Conservation (phyloP, 2,888 invertebrate species). For the Tuberolachnus salignus region DNA sequence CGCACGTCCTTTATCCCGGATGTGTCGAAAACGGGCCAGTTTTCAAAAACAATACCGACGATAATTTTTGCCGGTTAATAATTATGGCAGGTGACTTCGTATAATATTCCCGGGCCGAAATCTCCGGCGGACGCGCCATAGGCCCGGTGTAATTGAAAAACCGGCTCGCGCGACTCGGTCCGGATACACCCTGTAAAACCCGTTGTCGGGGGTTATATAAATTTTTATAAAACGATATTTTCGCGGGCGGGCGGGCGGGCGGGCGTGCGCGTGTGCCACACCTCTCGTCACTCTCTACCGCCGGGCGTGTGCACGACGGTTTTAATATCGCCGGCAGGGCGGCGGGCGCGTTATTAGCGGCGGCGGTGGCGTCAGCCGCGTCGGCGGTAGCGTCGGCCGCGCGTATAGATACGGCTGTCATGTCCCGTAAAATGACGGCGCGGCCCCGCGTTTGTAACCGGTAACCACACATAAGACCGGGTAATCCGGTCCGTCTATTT, state of each 20-base stretch:
- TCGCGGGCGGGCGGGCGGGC: neutral
- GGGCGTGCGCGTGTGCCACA: neutral
- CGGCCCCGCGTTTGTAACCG: neutral
- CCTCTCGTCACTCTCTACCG: neutral
- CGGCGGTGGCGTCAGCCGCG: neutral
- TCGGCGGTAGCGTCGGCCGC: neutral
- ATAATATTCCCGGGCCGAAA: too few species aligned
- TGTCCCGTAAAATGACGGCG: constrained; percentile 24
- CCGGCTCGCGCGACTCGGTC: too few species aligned
- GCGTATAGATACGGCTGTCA: constrained; percentile 14
- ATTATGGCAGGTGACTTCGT: too few species aligned
- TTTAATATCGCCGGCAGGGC: constrained; percentile 31
- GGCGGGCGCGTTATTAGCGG: constrained; percentile 29
- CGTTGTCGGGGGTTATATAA: constrained; percentile 10
- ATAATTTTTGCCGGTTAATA: too few species aligned
- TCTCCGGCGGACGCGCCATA: too few species aligned
- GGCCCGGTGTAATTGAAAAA: too few species aligned
- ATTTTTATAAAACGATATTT: constrained; percentile 1
- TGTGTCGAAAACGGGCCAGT: too few species aligned
- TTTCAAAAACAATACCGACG: too few species aligned
- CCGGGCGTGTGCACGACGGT: constrained; percentile 13
- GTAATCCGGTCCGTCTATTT: constrained; percentile 54
- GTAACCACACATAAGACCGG: constrained; percentile 13
- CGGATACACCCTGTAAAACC: too few species aligned
- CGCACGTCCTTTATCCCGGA: too few species aligned